Conservation (phyloP, 1,140 invertebrate genomes). For the Ostrea denselamellosa region DNA sequence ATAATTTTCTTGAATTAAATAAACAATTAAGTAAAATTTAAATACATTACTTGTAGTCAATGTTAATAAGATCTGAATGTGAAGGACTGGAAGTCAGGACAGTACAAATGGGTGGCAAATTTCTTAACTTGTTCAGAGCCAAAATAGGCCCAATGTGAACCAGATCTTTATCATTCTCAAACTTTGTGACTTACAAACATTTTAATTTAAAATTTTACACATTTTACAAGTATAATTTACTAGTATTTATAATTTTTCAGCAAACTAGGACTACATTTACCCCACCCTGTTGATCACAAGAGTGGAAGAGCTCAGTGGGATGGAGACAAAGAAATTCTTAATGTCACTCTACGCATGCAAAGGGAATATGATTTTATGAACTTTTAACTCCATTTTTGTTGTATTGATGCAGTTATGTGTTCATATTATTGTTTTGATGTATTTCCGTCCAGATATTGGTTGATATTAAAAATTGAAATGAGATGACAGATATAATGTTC, state of each 20-base stretch:
- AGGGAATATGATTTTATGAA: slow-evolving; percentile 91
- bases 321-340: slow-evolving; percentile 83
- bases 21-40: too few species aligned
- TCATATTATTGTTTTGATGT: background rate
- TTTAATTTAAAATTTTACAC: too few species aligned
- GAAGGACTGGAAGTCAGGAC: too few species aligned
- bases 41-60: too few species aligned
- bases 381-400: slow-evolving; percentile 82
- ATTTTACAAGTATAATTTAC: background rate
- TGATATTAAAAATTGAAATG: background rate
- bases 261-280: slow-evolving; percentile 85
- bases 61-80: too few species aligned
- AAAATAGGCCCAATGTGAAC: too few species aligned
- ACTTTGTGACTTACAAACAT: too few species aligned
- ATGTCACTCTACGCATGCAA: slow-evolving; percentile 85
- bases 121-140: too few species aligned
- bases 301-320: slow-evolving; percentile 89
- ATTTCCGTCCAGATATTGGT: background rate
- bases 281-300: slow-evolving; percentile 89
- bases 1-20: too few species aligned
- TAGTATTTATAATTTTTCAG: slow-evolving; percentile 61
- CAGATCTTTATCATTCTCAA: too few species aligned
- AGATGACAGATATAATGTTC: background rate
- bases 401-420: background rate
- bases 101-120: too few species aligned